A percentile compares a stretch with the other conserved stretches of the same genome.
phyloP scores from a whole-genome alignment of 37 sponge, comb jelly and placozoan genomes.

The Axinella damicornis region DNA sequence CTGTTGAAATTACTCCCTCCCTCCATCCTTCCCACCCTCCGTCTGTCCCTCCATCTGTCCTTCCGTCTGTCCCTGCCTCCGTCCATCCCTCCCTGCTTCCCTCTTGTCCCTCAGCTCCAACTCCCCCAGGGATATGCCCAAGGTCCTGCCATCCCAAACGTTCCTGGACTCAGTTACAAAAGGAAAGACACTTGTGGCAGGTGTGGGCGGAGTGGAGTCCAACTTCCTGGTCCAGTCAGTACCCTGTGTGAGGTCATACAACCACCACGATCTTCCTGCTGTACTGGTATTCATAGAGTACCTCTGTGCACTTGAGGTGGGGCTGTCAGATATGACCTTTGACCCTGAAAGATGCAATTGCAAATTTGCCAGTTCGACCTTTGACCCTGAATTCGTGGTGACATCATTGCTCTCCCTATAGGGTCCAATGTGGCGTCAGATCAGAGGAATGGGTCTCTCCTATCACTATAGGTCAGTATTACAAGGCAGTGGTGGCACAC shows the following conservation, averaged over 20 bases:
- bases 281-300: slow-evolving; percentile 86
- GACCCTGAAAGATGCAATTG: no score
- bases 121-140: slow-evolving; percentile 5
- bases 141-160: slow-evolving; percentile 5
- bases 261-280: slow-evolving; percentile 80
- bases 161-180: slow-evolving; percentile 8
- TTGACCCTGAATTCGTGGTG: background rate
- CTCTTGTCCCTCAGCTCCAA: background rate
- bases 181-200: slow-evolving; percentile 55
- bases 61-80: background rate
- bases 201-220: slow-evolving; percentile 86
- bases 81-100: background rate
- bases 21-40: background rate
- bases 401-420: slow-evolving; percentile 28
- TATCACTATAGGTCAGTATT: slow-evolving; percentile 83
- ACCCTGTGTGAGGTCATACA: slow-evolving; percentile 47
- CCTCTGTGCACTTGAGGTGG: slow-evolving; percentile 85
- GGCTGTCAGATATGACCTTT: background rate
- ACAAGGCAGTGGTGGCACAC: no score
- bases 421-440: slow-evolving; percentile 98
- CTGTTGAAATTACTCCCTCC: background rate
- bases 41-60: background rate
- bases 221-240: slow-evolving; percentile 72
- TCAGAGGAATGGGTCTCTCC: slow-evolving; percentile 93
- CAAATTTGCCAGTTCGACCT: background rate